A percentile compares a stretch with the other conserved stretches of the same genome.
phyloP scores from a whole-genome alignment of 2,113 vertebrate genomes.

The Diglossa brunneiventris region DNA sequence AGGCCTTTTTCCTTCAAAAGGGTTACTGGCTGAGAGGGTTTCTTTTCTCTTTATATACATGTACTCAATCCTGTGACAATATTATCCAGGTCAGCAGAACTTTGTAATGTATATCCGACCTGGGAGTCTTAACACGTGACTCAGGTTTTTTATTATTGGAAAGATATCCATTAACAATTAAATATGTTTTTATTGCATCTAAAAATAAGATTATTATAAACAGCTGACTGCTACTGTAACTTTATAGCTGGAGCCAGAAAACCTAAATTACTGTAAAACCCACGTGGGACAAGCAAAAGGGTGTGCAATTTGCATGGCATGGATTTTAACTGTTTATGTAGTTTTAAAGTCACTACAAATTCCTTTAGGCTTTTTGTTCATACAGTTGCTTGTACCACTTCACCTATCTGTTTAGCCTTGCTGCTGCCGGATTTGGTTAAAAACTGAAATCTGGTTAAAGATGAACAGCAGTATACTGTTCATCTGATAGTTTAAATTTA shows the following conservation, averaged over 20 bases:
- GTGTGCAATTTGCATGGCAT: not conserved
- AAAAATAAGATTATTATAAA: not conserved
- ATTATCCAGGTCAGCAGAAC: not conserved
- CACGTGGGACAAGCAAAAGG: not conserved
- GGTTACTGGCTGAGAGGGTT: not conserved
- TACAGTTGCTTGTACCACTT: not conserved
- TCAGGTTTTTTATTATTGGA: not conserved
- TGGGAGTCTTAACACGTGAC: not conserved
- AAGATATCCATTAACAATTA: not conserved
- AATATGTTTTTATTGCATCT: not conserved
- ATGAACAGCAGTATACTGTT: not conserved
- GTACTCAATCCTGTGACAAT: not conserved
- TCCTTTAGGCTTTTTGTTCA: not conserved
- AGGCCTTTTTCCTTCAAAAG: not conserved
- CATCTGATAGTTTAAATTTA: not conserved
- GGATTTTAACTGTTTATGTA: not conserved
- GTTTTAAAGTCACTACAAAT: not conserved
- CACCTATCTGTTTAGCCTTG: not conserved
- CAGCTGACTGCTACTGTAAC: not conserved
- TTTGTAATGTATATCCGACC: not conserved
- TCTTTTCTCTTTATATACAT: not conserved
- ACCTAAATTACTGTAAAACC: not conserved
- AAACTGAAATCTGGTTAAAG: not conserved
- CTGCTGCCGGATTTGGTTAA: conserved; percentile 3
- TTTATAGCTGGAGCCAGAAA: not conserved